Base-by-base conservation (phyloP, 2,888 invertebrate genomes). In the Polylopha cassiicola region DNA sequence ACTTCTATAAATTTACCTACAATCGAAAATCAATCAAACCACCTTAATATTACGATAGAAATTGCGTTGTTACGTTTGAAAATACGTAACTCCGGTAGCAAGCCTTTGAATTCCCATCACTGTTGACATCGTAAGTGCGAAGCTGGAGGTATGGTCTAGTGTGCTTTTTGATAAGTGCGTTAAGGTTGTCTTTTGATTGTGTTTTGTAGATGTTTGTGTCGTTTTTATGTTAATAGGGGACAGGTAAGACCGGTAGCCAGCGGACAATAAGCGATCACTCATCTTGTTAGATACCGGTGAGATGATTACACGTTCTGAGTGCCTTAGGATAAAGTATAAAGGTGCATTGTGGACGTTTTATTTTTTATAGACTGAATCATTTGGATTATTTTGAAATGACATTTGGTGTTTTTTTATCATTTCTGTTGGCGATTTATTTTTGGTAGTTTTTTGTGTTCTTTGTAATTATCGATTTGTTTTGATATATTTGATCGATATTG, bases 261-360 rank as follows among this genome's bases (percentile, higher is more conserved):
- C 68, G 74, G 73, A 80, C 82, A 81, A 80, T 79, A 73, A 77
- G 72, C 69, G 73, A 84, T 84, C 80, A 73, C 73, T 81, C 80
- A 79, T 76, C 69, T 67, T 60, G 68, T 74, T 74, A 77, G 78
- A 79, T 78, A 69, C 57, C 44, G 59, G 68, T 59, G 67, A 59
- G 64, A 69, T 75, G 81, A 80, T 79, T 79, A 68, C 70, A 67
- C 58, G 56, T 58, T 63, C 50, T 43, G 54, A 48, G 50, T 57
- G 73, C 77, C 74, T 67, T 56, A 63, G 70, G 74, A 72, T 63
- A 70, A 51, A 65, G 68, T 66, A 63, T 63, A 66, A 72, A 71
- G 66, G 61, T 53, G 58, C 48, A 28, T 39, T 34, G 30, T 30
- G 34, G 16, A 17, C 5, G 26, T 21, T 32, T 17, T 16, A 1